A percentile compares a stretch with the other conserved stretches of the same genome.
Evolutionary conservation across 2,797 vertebrate genomes (phyloP).

Genomic region (Vireo griseus): DNA sequence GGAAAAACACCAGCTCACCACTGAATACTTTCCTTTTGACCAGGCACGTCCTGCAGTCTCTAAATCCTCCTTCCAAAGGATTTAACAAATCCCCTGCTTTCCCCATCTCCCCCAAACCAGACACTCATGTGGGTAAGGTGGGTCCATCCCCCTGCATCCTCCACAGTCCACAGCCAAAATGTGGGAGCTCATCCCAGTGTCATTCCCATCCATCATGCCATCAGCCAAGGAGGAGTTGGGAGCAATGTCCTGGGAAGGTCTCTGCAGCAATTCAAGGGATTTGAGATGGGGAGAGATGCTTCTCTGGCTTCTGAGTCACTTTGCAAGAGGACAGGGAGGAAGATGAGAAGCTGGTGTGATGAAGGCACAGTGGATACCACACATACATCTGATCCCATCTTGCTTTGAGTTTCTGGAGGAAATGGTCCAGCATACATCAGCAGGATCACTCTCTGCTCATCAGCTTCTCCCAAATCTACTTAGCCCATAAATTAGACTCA

Average conservation of each 20-base stretch:
- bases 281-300: neutral
- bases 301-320: neutral
- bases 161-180: neutral
- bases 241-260: neutral
- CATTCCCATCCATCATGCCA: rapidly evolving
- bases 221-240: neutral
- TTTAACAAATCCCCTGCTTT: neutral
- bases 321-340: neutral
- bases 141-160: rapidly evolving
- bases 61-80: neutral
- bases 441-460: neutral
- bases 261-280: neutral
- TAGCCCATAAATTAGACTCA: neutral
- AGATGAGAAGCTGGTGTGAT: neutral
- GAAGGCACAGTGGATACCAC: neutral
- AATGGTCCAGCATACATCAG: neutral
- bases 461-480: neutral
- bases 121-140: neutral
- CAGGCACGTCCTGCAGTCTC: neutral
- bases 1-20: neutral
- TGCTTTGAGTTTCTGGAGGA: neutral
- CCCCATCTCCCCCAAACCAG: neutral
- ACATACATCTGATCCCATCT: neutral
- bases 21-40: neutral
- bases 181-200: neutral